Evolutionary conservation across 2,113 vertebrate genomes (phyloP), one percentile per base, ranked within the genome.

Genomic region (Prionailurus viverrinus): DNA sequence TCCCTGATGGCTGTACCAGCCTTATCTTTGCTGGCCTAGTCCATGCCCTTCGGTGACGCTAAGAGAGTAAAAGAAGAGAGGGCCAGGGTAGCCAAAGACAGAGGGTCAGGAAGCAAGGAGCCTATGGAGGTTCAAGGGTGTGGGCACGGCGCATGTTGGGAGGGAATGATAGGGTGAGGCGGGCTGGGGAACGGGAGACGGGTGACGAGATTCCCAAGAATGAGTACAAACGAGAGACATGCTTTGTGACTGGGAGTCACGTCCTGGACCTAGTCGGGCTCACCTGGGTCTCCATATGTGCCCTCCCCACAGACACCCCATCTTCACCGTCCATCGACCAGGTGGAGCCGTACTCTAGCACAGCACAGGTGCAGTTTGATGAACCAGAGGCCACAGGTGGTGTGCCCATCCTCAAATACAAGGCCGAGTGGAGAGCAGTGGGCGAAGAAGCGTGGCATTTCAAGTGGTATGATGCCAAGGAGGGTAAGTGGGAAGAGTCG

Each of bases 301-400:
- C 41, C 92, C 74, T 97, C 93, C 39, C 93, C 65, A 27, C 98
- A 99, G 99, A 99, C 93, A 99, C 99, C 21, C 99, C 99, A 0
- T 99, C 99, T 16, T 99, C 99, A 76, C 99, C 99, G 1, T 99
- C 98, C 98, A 99, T 99, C 66, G 98, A 98, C 76, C 98, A 99
- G 96, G 99, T 99, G 98, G 99, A 99, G 71, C 99, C 99, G 0
- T 99, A 99, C 93, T 99, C 99, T 84, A 99, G 99, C 97, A 99
- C 99, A 1, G 99, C 99, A 19, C 99, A 99, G 98, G 98, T 99
- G 97, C 98, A 99, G 90, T 99, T 99, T 6, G 99, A 99, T 27
- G 99, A 99, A 97, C 99, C 99, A 0, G 99, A 99, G 84, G 99
- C 99, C 94, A 99, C 98, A 0, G 99, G 99, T 0, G 99, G 99